These are phyloP conservation scores for Martes martes DNA, from an alignment of 2,113 vertebrate genomes.

Conservation along the genomic window DNA sequence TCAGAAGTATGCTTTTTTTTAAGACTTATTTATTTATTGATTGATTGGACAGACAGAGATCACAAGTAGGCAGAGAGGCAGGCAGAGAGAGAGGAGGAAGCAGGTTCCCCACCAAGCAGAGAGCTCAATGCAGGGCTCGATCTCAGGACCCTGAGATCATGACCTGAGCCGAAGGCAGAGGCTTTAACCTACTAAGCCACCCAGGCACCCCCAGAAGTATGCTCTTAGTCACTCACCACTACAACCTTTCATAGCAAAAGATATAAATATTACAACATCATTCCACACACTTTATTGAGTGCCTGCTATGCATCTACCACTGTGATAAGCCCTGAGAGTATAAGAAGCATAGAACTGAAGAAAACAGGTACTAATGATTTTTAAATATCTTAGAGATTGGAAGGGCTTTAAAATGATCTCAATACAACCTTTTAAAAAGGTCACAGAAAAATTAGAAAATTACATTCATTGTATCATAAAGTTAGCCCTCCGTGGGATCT, in stretches of 20 bases:
- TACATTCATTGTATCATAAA: not conserved
- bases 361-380: not conserved
- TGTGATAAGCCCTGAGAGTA: not conserved
- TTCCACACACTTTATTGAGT: constrained; percentile 8
- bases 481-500: not conserved
- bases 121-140: too few species aligned
- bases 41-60: too few species aligned
- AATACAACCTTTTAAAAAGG: not conserved
- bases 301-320: not conserved
- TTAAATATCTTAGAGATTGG: not conserved
- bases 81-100: too few species aligned
- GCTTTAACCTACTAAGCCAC: too few species aligned
- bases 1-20: not conserved
- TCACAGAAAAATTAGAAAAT: not conserved
- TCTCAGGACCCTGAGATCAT: too few species aligned
- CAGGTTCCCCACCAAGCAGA: too few species aligned
- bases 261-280: not conserved
- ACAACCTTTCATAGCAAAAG: not conserved
- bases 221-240: not conserved
- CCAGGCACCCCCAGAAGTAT: not conserved
- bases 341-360: not conserved
- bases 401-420: not conserved
- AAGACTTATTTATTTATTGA: too few species aligned
- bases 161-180: too few species aligned
- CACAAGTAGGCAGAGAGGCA: too few species aligned